Conservation (phyloP, 2,888 invertebrate genomes). For the Sphaerophoria taeniata region DNA sequence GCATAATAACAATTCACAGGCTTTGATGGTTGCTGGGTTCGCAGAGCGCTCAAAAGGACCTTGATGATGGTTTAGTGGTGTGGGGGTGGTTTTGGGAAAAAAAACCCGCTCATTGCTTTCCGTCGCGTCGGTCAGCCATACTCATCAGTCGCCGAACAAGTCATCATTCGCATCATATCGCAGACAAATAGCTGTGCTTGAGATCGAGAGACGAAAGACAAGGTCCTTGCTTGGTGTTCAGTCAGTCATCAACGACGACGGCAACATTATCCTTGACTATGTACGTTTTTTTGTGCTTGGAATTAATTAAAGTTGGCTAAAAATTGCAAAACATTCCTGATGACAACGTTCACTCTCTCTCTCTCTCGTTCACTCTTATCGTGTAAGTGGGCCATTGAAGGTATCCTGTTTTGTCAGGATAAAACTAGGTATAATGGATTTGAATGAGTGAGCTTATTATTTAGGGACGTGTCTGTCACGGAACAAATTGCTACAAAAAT, state of each 20-base stretch:
- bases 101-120: conserved; percentile 21
- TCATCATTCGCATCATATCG: conserved; percentile 43
- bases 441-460: background rate
- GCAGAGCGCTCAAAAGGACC: conserved; percentile 19
- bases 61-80: background rate
- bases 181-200: conserved; percentile 41
- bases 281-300: conserved; percentile 57
- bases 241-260: conserved; percentile 37
- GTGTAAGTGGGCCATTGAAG: too few species aligned
- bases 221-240: conserved; percentile 17
- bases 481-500: conserved; percentile 19
- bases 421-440: background rate
- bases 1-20: conserved; percentile 47
- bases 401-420: conserved; percentile 22
- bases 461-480: background rate
- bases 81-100: background rate
- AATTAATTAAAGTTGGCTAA: conserved; percentile 59
- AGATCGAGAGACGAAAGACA: background rate
- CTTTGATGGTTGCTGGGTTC: conserved; percentile 23
- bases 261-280: conserved; percentile 49
- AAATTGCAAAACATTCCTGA: conserved; percentile 49
- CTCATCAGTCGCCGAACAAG: conserved; percentile 41
- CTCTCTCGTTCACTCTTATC: conserved; percentile 21
- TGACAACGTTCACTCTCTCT: conserved; percentile 59
- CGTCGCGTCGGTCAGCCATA: conserved; percentile 7